Evolutionary conservation across 2,888 invertebrate genomes (phyloP), one percentile per base, ranked within the genome.

Genomic region (Archips crataeganus): DNA sequence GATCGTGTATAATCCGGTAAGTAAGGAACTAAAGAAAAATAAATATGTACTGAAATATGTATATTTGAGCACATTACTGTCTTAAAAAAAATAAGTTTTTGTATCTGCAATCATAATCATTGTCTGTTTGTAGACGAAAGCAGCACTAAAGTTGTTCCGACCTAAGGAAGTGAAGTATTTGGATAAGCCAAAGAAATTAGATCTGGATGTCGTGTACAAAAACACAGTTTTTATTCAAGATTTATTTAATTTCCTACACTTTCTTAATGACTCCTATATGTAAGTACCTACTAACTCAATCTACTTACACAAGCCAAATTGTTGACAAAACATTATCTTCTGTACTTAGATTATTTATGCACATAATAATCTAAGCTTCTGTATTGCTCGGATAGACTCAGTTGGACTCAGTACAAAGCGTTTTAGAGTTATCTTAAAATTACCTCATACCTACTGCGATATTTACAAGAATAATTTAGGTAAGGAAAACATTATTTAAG

Each of bases 1-100:
- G 11, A 74, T 93, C 15, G 82, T 83, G 77, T 94, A 88, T 89
- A 91, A 93, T 80, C 93, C 93, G 15, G 94, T 94, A 75, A 90
- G 92, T 87, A 62, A 13, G 2, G 6, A 54, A n/a, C 0, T 8
- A 51, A 51, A 2, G 3, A 15, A 51, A 5, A 23, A 8, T 15
- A 51, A 13, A 15, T 15, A 23, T 0, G 2, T 15, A n/a, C 5
- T 32, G 51, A 15, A 15, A 51, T 15, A 15, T 23, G 23, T 23
- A 23, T 10, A 57, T 32, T 9, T 23, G n/a, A 54, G 9, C 15
- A 8, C 8, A 15, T 51, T 5, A n/a, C 13, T 49, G 45, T 13
- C 49, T 3, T 13, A n/a, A n/a, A 49, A 13, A 49, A 49, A n/a
- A n/a, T n/a, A n/a, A n/a, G n/a, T n/a, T n/a, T n/a, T n/a, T n/a